Evolutionary conservation across 2,113 vertebrate genomes (phyloP).

Genomic region (Bubalus kerabau): DNA sequence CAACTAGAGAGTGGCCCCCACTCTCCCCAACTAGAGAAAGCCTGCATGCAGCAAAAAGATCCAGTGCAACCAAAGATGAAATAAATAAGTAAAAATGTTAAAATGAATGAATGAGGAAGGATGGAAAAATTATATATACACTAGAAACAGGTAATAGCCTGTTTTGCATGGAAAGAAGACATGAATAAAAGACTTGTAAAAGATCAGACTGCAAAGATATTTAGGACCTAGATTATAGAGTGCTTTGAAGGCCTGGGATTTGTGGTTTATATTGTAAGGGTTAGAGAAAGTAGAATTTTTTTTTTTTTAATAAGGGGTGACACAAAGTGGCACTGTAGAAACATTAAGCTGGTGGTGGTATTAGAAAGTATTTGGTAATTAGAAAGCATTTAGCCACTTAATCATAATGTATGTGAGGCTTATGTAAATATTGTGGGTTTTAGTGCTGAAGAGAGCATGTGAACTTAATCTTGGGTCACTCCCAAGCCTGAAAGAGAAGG

Average conservation of each 20-base stretch:
- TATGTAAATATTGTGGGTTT: conserved; percentile 30
- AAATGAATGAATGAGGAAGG: not conserved
- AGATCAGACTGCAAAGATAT: not conserved
- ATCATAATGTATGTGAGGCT: not conserved
- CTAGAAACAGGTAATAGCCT: not conserved
- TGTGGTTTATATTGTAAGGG: not conserved
- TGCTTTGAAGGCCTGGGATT: not conserved
- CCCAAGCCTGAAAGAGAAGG: not conserved
- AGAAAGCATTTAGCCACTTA: conserved; percentile 20
- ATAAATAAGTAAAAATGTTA: not conserved
- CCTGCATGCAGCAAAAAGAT: not conserved
- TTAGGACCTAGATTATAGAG: not conserved
- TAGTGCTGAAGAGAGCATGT: conserved; percentile 19
- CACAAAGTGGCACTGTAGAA: not conserved
- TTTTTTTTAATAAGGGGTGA: not conserved
- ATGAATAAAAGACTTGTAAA: not conserved
- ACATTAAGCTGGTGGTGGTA: conserved; percentile 30
- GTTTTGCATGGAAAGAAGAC: not conserved
- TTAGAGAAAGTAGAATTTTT: not conserved
- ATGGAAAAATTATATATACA: not conserved
- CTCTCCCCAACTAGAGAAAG: not conserved
- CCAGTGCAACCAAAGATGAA: not conserved
- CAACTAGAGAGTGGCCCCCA: not conserved
- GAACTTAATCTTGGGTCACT: conserved; percentile 19
- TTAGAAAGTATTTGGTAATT: conserved; percentile 46